Evolutionary conservation across 1,140 invertebrate species (phyloP), one percentile per base, ranked within the genome.

Genomic region (Chionoecetes opilio): DNA sequence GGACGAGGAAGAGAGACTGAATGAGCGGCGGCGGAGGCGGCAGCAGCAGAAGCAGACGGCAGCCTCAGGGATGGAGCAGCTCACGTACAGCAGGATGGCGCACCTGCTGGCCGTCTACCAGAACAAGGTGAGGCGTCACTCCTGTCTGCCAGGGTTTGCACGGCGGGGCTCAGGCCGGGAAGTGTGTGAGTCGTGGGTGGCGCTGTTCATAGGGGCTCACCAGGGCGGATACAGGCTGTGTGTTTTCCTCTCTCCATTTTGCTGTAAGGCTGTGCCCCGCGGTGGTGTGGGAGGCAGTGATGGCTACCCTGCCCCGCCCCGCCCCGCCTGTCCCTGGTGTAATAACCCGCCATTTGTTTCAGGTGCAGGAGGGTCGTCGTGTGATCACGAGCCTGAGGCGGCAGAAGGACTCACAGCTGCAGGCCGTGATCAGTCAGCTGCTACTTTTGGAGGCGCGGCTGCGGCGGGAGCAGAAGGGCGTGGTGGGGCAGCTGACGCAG

Each of bases 391-490:
- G 97, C 95, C 95, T 98, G 41, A 97, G 97, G 89, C 97, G 97
- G 87, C 98, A 98, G 96, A 98, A 98, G 96, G 98, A 98, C 46
- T 98, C 98, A 95, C 98, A 98, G 96, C 97, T 98, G 75, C 97
- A 98, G 95, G 98, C 98, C 35, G 97, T 99, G 87, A 98, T 98
- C 53, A 98, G 98, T 35, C 98, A 99, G 97, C 97, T 99, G 87
- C 97, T 99, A 34, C 97, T 99, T 38, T 98, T 99, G 96, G 98
- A 99, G 96, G 98, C 98, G 0, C 97, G 98, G 3, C 97, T 99
- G 84, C 98, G 98, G 96, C 97, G 98, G 91, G 99, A 99, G 96
- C 98, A 99, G 97, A 98, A 98, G 96, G 98, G 99, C 96, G 98
- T 99, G 96, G 97, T 98, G 87, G 98, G 97, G 82, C 97, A 98